phyloP scores from a whole-genome alignment of 1,140 invertebrate genomes.

The Lepidotrigona ventralis region DNA sequence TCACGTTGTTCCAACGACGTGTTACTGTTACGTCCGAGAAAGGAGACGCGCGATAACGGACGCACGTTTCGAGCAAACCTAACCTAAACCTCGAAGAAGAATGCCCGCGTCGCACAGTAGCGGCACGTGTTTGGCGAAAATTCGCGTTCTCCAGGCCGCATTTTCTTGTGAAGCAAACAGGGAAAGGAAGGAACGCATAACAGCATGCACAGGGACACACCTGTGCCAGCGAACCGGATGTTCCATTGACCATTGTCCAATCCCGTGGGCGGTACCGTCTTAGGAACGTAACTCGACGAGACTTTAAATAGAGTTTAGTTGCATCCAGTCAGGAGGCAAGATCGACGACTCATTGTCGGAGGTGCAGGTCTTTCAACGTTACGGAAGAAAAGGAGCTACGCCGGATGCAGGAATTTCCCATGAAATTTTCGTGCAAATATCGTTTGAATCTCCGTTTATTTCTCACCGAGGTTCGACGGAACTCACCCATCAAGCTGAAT shows the following conservation, averaged over 20 bases:
- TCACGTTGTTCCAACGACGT: not conserved
- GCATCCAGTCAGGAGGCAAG: slow-evolving; percentile 42
- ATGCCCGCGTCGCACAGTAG: not conserved
- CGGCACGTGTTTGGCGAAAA: slow-evolving; percentile 17
- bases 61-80: no score
- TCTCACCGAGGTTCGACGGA: not conserved
- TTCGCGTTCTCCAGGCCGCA: slow-evolving; percentile 6
- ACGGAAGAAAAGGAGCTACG: not conserved
- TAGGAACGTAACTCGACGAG: slow-evolving; percentile 58
- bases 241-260: slow-evolving; percentile 67
- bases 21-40: not conserved
- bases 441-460: slow-evolving; percentile 26
- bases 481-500: not conserved
- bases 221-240: slow-evolving; percentile 66
- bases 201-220: slow-evolving; percentile 50
- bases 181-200: slow-evolving; percentile 49
- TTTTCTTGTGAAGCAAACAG: not conserved
- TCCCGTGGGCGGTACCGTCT: slow-evolving; percentile 54
- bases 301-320: slow-evolving; percentile 69
- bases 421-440: slow-evolving; percentile 67
- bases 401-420: slow-evolving; percentile 51
- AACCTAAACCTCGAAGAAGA: not conserved
- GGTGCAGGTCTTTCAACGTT: not conserved
- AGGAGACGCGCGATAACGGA: not conserved
- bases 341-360: slow-evolving; percentile 58